Evolutionary conservation across 2,113 vertebrate genomes (phyloP), one percentile per base, ranked within the genome.

Genomic region (Diphyllodes magnificus): DNA sequence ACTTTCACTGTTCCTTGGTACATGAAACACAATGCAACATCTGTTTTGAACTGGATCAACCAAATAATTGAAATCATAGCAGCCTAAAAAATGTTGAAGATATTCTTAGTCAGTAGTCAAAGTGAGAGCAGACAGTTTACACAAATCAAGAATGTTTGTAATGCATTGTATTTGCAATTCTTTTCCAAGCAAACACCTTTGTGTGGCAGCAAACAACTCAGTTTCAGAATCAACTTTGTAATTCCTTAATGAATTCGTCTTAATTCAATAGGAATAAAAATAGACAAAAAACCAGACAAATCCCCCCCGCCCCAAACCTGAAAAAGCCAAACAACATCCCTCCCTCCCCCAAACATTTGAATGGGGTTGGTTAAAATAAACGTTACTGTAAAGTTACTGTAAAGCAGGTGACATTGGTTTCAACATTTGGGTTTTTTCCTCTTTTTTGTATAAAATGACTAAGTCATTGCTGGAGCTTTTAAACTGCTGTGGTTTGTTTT

Each of bases 401-500:
- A 8, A 88, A 90, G 88, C 23, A 54, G 56, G 57, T 64, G 6
- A 82, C 4, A 13, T 45, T 9, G 1, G 7, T 68, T 61, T 30
- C 9, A 25, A 30, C 4, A 7, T 50, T 45, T 40, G 23, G 3
- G 1, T 0, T 7, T 33, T 44, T 65, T 3, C 2, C 0, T 13
- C 53, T 57, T 57, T 76, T 50, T 61, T 61, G 10, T 68, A 64
- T 47, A n/a, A 84, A 81, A 71, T 86, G 12, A 51, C 51, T 69
- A 65, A 94, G 25, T 93, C 64, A 85, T 54, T 92, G 42, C 19
- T 95, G 61, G 25, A 92, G 59, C 23, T 89, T 69, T 85, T 84
- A 50, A 93, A 71, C 71, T 71, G 18, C 33, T 65, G 44, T 93
- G 64, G 30, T 33, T 93, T 96, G 39, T 68, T 97, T 94, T 94